Percentiles rank a stretch among this genome's conserved stretches.
Conservation (phyloP, 37 sponge, comb jelly and placozoan genomes). For the Agelas oroides region DNA sequence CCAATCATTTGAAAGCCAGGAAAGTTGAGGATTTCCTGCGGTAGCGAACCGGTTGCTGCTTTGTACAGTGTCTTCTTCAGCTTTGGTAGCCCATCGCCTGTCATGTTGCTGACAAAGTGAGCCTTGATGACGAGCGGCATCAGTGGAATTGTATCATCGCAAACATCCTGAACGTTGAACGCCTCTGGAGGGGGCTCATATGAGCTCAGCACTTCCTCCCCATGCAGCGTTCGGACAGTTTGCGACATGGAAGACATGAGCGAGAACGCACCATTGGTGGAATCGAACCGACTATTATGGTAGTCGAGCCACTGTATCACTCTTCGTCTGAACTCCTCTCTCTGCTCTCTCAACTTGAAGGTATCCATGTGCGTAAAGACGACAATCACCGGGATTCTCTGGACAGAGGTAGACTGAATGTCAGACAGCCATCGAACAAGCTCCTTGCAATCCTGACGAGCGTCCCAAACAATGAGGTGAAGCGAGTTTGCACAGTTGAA, state of each 20-base stretch:
- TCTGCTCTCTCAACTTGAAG: conserved; percentile 29
- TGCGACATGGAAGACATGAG: conserved; percentile 25
- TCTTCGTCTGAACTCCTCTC: conserved; percentile 33
- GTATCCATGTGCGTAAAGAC: conserved; percentile 74
- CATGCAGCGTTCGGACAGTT: conserved; percentile 46
- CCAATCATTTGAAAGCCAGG: conserved; percentile 27
- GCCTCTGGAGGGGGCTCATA: conserved; percentile 16
- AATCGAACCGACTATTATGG: conserved; percentile 9
- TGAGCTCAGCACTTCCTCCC: conserved; percentile 28
- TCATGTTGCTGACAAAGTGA: conserved; percentile 59
- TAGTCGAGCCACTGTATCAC: conserved; percentile 1
- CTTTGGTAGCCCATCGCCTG: conserved; percentile 38
- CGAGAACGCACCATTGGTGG: conserved; percentile 10
- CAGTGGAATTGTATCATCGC: conserved; percentile 24
- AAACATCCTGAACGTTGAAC: conserved; percentile 21
- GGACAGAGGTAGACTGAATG: conserved; percentile 34
- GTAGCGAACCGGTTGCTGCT: not conserved
- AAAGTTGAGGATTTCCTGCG: no score
- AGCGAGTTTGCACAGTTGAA: conserved; percentile 55
- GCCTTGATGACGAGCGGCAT: conserved; percentile 37
- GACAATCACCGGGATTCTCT: conserved; percentile 58
- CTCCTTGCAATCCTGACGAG: not conserved
- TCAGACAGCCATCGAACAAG: conserved; percentile 58
- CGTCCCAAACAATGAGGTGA: conserved; percentile 61
- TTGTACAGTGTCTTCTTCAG: conserved; percentile 54